Percentiles rank a stretch among this genome's conserved stretches.
Evolutionary conservation across 2,888 invertebrate genomes (phyloP).

Genomic region (Spisula solida): DNA sequence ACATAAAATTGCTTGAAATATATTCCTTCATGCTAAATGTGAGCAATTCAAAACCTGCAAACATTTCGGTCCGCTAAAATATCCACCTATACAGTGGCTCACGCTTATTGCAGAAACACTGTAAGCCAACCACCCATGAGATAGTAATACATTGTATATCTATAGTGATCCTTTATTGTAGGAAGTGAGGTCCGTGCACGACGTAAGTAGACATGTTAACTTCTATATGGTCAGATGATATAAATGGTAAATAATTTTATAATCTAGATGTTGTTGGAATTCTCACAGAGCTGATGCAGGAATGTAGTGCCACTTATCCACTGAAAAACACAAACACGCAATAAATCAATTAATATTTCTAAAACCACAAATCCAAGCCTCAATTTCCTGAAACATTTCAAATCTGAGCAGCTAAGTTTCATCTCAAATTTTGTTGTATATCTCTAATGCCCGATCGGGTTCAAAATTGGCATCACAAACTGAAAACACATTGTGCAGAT

Average conservation of each 20-base stretch:
- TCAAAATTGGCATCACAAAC: no score
- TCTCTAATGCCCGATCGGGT: no score
- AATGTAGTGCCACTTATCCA: slow-evolving; percentile 69
- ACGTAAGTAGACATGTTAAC: not conserved
- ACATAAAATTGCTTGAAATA: no score
- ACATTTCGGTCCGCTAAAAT: no score
- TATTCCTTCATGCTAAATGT: no score
- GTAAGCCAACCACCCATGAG: not conserved
- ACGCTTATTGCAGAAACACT: not conserved
- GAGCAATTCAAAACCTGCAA: no score
- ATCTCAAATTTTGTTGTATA: no score
- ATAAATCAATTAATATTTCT: not conserved
- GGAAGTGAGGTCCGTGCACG: slow-evolving; percentile 2
- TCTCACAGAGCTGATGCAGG: slow-evolving; percentile 42
- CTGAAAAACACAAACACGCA: slow-evolving; percentile 50
- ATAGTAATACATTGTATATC: not conserved
- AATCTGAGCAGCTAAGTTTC: no score
- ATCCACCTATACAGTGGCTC: no score
- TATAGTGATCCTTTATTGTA: not conserved
- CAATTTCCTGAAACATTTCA: no score
- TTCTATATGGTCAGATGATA: not conserved
- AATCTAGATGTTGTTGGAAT: not conserved
- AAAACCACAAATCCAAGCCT: no score
- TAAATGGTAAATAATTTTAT: not conserved
- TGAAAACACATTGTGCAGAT: no score